Base-by-base conservation (phyloP, 2,797 vertebrate genomes). In the Artibeus jamaicensis region DNA sequence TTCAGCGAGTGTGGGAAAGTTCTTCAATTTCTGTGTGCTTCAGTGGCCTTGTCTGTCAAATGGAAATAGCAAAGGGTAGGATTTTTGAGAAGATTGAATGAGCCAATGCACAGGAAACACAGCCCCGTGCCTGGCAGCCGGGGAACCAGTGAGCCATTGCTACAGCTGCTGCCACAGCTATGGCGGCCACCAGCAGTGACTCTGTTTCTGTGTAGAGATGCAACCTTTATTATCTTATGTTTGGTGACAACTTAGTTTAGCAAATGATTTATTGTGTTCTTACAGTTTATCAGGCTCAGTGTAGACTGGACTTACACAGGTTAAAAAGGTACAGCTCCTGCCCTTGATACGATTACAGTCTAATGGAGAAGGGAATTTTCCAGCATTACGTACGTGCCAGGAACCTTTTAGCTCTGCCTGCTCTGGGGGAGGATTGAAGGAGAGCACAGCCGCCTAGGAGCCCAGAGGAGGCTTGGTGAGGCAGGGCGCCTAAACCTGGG, bases 61-160 rank as follows among this genome's bases (percentile, higher is more conserved):
- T 24, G 39, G 37, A 89, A 78, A 19, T 48, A 77, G 55, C 46
- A 22, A 44, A 94, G 81, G 39, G 3, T 22, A 55, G 15, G 44
- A 92, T 97, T 98, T 96, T 96, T 62, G 18, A 39, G 68, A 77
- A 70, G 77, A 91, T 68, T 50, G 34, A 86, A 19, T n/a, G n/a
- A 48, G 34, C 34, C 32, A 11, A n/a, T 22, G 14, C 5, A 29
- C 14, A 39, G 26, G 78, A 74, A 93, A 85, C 57, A 39, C 16
- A 81, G 57, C 14, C 32, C 32, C 5, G 37, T 3, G 32, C 55
- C 62, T n/a, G 59, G 68, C 16, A 5, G 22, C 32, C 19, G 39
- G 21, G 2, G 29, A 42, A 3, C 24, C 2, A 19, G 24, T n/a
- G 57, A 62, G 50, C 34, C 50, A 6, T 32, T 22, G 46, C 48